Percentiles rank a stretch among this genome's conserved stretches.
These are phyloP conservation scores for Hiodon alosoides DNA, from an alignment of 2,113 vertebrate species.

Conservation along the genomic window DNA sequence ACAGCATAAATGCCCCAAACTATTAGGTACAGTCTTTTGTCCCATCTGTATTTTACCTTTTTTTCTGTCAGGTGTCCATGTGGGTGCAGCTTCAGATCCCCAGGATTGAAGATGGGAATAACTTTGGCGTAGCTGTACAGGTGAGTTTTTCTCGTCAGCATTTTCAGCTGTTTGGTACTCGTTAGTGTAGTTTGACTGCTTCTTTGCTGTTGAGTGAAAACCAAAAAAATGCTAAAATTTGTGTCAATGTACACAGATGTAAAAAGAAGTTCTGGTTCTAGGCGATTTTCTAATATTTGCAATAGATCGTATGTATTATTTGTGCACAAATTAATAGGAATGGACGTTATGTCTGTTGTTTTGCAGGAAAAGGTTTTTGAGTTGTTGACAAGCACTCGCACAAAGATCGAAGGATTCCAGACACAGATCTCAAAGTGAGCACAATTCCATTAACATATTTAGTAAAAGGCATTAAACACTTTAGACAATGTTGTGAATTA, in stretches of 20 bases:
- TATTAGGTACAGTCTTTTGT: background rate
- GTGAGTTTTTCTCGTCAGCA: constrained; percentile 43
- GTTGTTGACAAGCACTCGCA: constrained; percentile 74
- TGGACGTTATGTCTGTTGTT: background rate
- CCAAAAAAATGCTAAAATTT: too few species aligned
- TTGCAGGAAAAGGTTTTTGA: constrained; percentile 85
- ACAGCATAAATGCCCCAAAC: too few species aligned
- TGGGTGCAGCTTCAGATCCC: constrained; percentile 86
- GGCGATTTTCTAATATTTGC: too few species aligned
- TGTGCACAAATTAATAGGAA: too few species aligned
- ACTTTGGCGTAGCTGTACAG: constrained; percentile 89
- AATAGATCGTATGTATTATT: too few species aligned
- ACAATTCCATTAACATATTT: background rate
- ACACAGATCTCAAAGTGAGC: constrained; percentile 82
- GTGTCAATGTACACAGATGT: too few species aligned
- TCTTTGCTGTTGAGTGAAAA: too few species aligned
- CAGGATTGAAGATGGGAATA: constrained; percentile 83
- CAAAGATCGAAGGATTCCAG: constrained; percentile 81
- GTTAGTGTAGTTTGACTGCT: too few species aligned
- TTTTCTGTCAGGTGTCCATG: constrained; percentile 67
- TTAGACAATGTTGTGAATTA: too few species aligned
- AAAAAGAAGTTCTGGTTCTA: too few species aligned
- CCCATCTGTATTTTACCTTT: background rate
- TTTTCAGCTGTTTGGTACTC: background rate
- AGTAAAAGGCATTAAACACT: background rate